phyloP scores from a whole-genome alignment of 2,797 vertebrate species.

The Pristis pectinata region DNA sequence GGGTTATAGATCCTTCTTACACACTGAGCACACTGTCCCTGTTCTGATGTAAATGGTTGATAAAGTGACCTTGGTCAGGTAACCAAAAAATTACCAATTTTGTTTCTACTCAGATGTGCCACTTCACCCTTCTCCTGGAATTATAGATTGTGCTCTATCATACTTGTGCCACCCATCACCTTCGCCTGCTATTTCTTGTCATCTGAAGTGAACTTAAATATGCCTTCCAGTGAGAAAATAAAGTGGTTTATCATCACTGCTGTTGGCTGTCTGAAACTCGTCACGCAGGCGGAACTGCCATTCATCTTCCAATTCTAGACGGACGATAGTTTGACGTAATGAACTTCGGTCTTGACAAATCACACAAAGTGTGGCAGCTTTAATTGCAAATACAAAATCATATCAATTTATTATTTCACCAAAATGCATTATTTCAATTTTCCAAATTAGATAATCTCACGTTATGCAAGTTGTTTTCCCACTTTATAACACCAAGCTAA shows the following conservation, averaged over 20 bases:
- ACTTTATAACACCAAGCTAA: not conserved
- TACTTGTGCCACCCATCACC: slow-evolving; percentile 2
- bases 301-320: slow-evolving; percentile 90
- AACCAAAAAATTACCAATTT: not conserved
- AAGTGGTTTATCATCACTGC: slow-evolving; percentile 85
- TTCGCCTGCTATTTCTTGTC: not conserved
- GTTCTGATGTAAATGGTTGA: slow-evolving; percentile 22
- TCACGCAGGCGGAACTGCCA: slow-evolving; percentile 97
- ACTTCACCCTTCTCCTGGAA: not conserved
- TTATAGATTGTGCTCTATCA: slow-evolving; percentile 15
- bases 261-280: slow-evolving; percentile 96
- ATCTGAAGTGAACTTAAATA: slow-evolving; percentile 56
- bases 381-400: slow-evolving; percentile 39
- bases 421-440: not conserved
- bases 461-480: not conserved
- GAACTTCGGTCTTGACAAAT: slow-evolving; percentile 96
- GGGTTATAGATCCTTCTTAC: not conserved
- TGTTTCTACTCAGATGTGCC: slow-evolving; percentile 21
- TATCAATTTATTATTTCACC: not conserved
- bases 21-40: not conserved
- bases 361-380: slow-evolving; percentile 93
- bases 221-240: slow-evolving; percentile 94
- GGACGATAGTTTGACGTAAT: slow-evolving; percentile 87
- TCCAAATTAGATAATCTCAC: not conserved
- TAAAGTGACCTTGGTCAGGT: slow-evolving; percentile 16